Evolutionary conservation across 1,140 invertebrate genomes (phyloP).

Genomic region (Pteromalus puparum): DNA sequence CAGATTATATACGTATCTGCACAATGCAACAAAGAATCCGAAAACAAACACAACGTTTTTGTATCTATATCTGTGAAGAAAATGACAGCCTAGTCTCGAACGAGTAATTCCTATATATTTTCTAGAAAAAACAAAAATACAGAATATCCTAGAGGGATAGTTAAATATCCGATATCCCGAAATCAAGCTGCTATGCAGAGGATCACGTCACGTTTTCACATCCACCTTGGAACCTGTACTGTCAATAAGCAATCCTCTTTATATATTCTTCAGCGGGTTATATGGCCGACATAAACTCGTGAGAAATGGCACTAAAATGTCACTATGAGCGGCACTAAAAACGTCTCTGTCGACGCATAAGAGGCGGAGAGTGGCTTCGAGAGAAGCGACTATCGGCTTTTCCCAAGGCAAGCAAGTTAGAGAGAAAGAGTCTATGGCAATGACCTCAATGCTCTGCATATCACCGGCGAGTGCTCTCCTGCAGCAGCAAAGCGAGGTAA

Average conservation of each 20-base stretch:
- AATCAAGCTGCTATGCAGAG: no score
- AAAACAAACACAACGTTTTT: no score
- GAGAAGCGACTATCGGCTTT: constrained; percentile 6
- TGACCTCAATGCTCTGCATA: constrained; percentile 41
- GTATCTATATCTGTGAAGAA: no score
- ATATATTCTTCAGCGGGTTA: neutral
- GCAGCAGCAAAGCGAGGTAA: neutral
- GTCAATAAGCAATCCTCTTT: neutral
- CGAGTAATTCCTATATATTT: no score
- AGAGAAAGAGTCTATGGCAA: constrained; percentile 26
- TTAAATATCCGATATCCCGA: no score
- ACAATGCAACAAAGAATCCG: no score
- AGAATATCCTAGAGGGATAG: no score
- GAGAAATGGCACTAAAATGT: constrained; percentile 25
- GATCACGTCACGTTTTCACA: no score
- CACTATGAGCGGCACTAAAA: neutral
- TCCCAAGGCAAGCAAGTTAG: constrained; percentile 24
- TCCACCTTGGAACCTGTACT: no score
- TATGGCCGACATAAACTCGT: neutral
- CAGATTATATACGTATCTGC: no score
- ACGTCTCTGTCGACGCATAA: neutral
- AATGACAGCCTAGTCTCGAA: no score
- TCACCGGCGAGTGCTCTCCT: neutral
- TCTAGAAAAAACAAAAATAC: no score
- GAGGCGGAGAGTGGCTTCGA: constrained; percentile 10